Evolutionary conservation across 1,140 invertebrate species (phyloP).

Genomic region (Magallana angulata): DNA sequence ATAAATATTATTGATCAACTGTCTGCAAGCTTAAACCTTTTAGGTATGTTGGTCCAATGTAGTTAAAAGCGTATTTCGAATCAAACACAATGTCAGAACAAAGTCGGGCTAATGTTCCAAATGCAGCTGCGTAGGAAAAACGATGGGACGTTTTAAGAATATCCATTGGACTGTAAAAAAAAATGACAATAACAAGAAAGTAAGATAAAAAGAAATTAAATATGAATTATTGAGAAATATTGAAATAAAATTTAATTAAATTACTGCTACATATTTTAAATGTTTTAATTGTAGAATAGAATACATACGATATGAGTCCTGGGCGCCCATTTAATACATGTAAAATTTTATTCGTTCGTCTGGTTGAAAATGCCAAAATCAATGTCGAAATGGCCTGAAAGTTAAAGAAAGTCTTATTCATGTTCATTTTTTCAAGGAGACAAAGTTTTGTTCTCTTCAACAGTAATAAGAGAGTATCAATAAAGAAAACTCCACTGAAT

Average conservation of each 20-base stretch:
- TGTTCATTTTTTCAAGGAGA: no score
- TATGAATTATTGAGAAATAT: no score
- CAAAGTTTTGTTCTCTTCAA: no score
- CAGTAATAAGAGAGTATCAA: no score
- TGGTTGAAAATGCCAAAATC: constrained; percentile 16
- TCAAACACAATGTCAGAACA: constrained; percentile 48
- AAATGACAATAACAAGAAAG: no score
- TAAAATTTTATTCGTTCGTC: background rate
- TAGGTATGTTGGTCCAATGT: constrained; percentile 36
- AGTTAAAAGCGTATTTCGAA: constrained; percentile 36
- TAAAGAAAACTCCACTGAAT: no score
- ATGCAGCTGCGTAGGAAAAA: constrained; percentile 52
- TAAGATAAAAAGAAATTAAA: no score
- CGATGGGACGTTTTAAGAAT: constrained; percentile 45
- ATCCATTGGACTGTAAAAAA: constrained; percentile 53
- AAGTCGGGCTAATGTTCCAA: constrained; percentile 44
- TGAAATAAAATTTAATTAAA: no score
- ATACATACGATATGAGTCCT: background rate
- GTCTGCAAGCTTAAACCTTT: constrained; percentile 38
- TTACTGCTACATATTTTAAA: no score
- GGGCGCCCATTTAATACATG: constrained; percentile 33
- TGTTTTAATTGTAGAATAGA: no score
- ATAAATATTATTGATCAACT: no score
- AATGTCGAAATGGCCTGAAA: constrained; percentile 11
- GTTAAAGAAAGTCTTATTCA: no score